Evolutionary conservation across 2,113 vertebrate genomes (phyloP).

Genomic region (Mobula hypostoma): DNA sequence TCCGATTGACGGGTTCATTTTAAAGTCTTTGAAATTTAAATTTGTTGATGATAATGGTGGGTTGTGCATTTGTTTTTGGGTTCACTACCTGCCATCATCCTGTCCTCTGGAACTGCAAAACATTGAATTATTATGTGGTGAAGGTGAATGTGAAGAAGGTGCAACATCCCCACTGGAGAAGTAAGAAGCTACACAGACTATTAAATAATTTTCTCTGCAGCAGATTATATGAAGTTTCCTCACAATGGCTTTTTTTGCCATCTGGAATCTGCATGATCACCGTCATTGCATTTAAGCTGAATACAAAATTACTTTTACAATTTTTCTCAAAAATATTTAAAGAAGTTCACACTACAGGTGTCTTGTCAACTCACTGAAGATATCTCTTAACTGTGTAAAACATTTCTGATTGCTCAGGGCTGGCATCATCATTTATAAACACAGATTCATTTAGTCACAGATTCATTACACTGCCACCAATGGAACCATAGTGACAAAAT

Average conservation of each 20-base stretch:
- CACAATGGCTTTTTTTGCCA: not conserved
- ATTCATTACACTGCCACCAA: not conserved
- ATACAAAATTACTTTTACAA: not conserved
- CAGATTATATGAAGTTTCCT: not conserved
- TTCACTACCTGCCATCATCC: not conserved
- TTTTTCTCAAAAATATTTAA: not conserved
- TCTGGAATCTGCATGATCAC: no score
- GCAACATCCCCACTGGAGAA: not conserved
- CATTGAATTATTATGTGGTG: not conserved
- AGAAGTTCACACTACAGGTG: not conserved
- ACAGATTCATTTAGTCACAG: not conserved
- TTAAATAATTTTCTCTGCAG: not conserved
- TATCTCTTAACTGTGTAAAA: not conserved
- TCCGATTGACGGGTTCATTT: not conserved
- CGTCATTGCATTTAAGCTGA: no score
- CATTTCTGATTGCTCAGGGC: not conserved
- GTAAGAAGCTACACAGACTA: not conserved
- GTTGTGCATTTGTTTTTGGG: not conserved
- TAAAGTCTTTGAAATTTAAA: not conserved
- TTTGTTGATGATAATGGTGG: not conserved
- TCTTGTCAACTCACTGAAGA: not conserved
- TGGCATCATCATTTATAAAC: constrained; percentile 14
- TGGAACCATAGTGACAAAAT: not conserved
- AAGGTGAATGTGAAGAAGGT: not conserved
- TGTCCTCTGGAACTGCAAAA: not conserved